These are phyloP conservation scores for Ancistrus triradiatus DNA, from an alignment of 2,113 vertebrate species.

Conservation along the genomic window DNA sequence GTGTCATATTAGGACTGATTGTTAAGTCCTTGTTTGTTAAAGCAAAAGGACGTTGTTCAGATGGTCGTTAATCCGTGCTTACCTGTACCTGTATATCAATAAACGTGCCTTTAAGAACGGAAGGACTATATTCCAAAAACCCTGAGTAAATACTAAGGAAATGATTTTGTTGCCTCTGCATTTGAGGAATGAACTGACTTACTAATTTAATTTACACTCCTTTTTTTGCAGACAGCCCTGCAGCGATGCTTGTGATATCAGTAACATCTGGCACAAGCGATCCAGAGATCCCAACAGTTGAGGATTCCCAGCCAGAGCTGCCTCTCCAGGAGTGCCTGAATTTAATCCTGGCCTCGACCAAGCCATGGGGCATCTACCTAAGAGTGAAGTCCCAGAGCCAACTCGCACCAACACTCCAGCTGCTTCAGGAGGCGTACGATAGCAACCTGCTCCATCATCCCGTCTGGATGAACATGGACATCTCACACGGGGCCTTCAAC, in stretches of 20 bases:
- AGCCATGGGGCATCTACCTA: constrained; percentile 67
- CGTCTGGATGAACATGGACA: constrained; percentile 70
- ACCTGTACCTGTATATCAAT: no score
- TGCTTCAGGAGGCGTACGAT: constrained; percentile 55
- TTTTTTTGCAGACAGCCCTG: constrained; percentile 36
- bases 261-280: constrained; percentile 42
- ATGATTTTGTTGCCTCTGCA: no score
- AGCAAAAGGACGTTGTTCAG: no score
- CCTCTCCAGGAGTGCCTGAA: constrained; percentile 57
- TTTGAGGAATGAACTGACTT: no score
- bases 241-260: constrained; percentile 70
- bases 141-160: no score
- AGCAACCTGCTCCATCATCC: constrained; percentile 60
- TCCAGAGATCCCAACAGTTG: constrained; percentile 51
- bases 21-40: no score
- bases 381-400: constrained; percentile 54
- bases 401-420: constrained; percentile 58
- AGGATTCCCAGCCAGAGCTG: constrained; percentile 34
- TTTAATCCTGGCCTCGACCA: constrained; percentile 41
- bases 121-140: no score
- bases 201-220: not conserved
- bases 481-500: constrained; percentile 51
- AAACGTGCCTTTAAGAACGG: no score
- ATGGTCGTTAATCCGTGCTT: no score
- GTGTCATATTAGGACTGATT: no score